Evolutionary conservation across 2,888 invertebrate genomes (phyloP).

Genomic region (Bedellia somnulentella): DNA sequence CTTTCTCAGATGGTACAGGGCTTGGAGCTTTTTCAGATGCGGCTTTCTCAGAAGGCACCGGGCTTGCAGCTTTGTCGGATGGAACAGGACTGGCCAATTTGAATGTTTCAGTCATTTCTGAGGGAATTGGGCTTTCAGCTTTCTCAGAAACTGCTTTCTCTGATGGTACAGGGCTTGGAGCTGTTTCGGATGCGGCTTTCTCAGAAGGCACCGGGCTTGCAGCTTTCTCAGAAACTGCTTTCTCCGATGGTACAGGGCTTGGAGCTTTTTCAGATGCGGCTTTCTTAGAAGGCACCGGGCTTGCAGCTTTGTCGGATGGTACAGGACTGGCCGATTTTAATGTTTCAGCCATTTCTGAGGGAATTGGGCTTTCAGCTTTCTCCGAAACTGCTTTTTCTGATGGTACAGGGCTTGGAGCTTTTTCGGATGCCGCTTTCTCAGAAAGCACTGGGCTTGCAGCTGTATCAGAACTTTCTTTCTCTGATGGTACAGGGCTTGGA

Average conservation of each 20-base stretch:
- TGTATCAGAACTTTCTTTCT: not conserved
- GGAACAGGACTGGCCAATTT: not conserved
- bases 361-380: not conserved
- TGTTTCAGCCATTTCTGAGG: not conserved
- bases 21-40: not conserved
- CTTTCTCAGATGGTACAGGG: constrained; percentile 1
- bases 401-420: constrained; percentile 4
- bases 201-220: constrained; percentile 2
- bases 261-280: constrained; percentile 2
- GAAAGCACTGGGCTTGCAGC: not conserved
- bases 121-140: not conserved
- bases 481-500: not conserved
- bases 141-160: constrained; percentile 1
- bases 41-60: not conserved
- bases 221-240: constrained; percentile 5
- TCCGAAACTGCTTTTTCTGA: constrained; percentile 2
- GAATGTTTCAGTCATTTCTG: not conserved
- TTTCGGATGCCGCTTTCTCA: constrained; percentile 2
- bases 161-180: not conserved
- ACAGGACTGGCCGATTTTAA: constrained; percentile 9
- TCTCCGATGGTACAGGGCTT: constrained; percentile 8
- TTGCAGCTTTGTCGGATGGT: constrained; percentile 11
- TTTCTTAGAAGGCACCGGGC: not conserved
- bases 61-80: not conserved
- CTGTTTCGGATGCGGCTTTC: not conserved